Base-by-base conservation (phyloP, 2,888 invertebrate genomes). In the Morpho deidamia region DNA sequence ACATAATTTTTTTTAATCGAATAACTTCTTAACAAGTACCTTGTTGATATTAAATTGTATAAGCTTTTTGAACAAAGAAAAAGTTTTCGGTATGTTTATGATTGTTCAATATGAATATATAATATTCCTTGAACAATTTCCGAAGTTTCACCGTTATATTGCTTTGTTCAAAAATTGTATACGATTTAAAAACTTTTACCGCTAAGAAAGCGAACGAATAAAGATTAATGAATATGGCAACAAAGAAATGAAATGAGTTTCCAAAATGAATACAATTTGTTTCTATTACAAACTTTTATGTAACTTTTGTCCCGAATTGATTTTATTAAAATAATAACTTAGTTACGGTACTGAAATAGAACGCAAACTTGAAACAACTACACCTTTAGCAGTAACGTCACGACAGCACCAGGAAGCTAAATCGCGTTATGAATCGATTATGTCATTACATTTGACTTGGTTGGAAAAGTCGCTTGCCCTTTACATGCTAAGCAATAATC, bases 61-160 rank as follows among this genome's bases (percentile, higher is more conserved):
- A 14, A 14, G 4, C 14, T 38, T 38, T 53, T 32, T 37, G 44
- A 44, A 48, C 47, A 54, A 54, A 57, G 47, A 44, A 54, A 44
- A 57, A 57, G 51, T 47, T 53, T 51, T 41, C 37, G 44, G 51
- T 23, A 35, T 51, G 37, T 47, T 51, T 33, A 37, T 35, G 43
- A 57, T 46, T 39, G 41, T 52, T 53, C 53, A 35, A 53, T 47
- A 41, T 54, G 39, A 53, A 46, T 56, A 53, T 37, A 10, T n/a
- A n/a, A n/a, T 47, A 40, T 50, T 56, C 46, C 47, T 53, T 47
- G 38, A 53, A 51, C 55, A 50, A 55, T 53, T 50, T 44, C 45
- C 35, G 14, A 53, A 55, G 43, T 51, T 48, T 55, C 46, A 47
- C 55, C 44, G 44, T 51, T 33, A 51, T 48, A 40, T 44, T 44